These are phyloP conservation scores for Hapalemur alaotrensis DNA, from an alignment of 2,797 vertebrate genomes.

Conservation along the genomic window DNA sequence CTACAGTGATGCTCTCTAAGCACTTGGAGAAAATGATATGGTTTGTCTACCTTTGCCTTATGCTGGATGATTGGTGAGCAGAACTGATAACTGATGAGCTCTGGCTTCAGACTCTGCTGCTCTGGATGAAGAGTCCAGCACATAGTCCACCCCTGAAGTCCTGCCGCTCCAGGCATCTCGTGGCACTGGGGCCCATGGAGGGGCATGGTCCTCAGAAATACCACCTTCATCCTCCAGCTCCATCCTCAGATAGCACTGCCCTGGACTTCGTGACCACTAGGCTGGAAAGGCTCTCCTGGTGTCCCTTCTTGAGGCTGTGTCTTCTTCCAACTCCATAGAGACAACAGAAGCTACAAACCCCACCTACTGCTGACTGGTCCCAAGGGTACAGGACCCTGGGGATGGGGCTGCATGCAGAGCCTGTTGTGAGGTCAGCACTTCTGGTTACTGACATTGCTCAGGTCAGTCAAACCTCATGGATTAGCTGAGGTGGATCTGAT, in stretches of 20 bases:
- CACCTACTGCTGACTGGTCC: background rate
- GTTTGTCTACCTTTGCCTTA: background rate
- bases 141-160: background rate
- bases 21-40: background rate
- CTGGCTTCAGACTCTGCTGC: background rate
- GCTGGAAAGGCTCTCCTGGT: background rate
- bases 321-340: background rate
- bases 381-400: background rate
- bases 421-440: background rate
- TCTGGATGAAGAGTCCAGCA: background rate
- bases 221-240: background rate
- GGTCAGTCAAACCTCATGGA: background rate
- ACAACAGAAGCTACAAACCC: background rate
- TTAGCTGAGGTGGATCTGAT: background rate
- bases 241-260: background rate
- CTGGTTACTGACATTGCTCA: background rate
- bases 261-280: background rate
- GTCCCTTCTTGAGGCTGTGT: background rate
- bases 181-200: background rate
- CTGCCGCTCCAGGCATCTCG: background rate
- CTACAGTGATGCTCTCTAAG: background rate
- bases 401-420: background rate
- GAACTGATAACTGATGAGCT: background rate
- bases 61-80: background rate
- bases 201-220: background rate